These are phyloP conservation scores for Apotomis betuletana DNA, from an alignment of 2,888 invertebrate genomes.

Conservation along the genomic window DNA sequence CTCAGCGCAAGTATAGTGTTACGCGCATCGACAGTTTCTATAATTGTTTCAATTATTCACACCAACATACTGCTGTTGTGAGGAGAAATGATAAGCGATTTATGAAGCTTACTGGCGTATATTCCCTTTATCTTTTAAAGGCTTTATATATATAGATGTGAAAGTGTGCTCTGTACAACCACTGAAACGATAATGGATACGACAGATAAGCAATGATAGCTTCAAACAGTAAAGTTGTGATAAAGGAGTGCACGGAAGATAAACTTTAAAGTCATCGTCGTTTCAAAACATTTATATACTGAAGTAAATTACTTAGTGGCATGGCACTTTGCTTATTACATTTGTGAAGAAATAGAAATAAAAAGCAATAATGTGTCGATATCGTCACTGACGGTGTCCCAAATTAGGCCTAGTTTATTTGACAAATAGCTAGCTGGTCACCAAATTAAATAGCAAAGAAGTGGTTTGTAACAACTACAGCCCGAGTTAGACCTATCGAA, in stretches of 20 bases:
- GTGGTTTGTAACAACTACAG: too few relatives aligned
- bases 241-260: neutral
- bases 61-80: neutral
- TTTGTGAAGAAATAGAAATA: too few relatives aligned
- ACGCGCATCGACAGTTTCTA: conserved; percentile 19
- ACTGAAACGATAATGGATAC: neutral
- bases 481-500: too few relatives aligned
- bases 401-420: too few relatives aligned
- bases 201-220: neutral
- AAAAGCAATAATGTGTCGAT: too few relatives aligned
- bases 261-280: neutral
- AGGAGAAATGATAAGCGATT: neutral
- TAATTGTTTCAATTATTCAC: conserved; percentile 30
- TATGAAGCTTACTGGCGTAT: neutral
- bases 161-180: neutral
- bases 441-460: too few relatives aligned
- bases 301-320: too few relatives aligned
- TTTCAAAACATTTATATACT: too few relatives aligned
- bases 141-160: conserved; percentile 3
- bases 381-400: too few relatives aligned
- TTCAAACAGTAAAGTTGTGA: neutral
- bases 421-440: too few relatives aligned
- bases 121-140: neutral
- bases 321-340: too few relatives aligned
- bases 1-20: conserved; percentile 19